phyloP scores from a whole-genome alignment of 2,888 invertebrate species.

The Balanococcus diminutus region DNA sequence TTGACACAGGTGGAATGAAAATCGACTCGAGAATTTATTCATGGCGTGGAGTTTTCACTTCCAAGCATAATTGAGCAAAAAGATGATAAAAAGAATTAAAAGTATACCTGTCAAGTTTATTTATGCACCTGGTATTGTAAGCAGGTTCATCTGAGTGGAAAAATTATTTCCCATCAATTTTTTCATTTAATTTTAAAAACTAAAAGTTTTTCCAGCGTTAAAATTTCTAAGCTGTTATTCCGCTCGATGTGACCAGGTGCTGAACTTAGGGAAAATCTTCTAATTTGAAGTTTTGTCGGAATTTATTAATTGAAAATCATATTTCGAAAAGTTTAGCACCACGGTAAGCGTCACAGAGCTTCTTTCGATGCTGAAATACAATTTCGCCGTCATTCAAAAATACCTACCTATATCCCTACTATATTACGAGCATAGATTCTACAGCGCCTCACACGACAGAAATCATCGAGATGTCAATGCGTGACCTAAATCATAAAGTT shows the following conservation, averaged over 20 bases:
- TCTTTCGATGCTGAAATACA: not conserved
- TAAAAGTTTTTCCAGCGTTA: not conserved
- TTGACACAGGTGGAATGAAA: not conserved
- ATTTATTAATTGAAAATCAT: slow-evolving; percentile 31
- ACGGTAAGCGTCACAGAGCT: not conserved
- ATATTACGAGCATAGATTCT: not conserved
- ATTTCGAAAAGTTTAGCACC: not conserved
- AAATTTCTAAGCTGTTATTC: not conserved
- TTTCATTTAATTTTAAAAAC: slow-evolving; percentile 5
- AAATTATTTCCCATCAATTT: slow-evolving; percentile 31
- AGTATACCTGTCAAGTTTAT: not conserved
- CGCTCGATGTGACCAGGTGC: not conserved
- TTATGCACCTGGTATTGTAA: slow-evolving; percentile 15
- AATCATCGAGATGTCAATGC: not conserved
- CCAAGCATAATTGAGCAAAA: not conserved
- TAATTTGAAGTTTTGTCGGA: not conserved
- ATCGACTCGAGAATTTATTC: not conserved
- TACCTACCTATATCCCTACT: not conserved
- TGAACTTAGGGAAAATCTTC: not conserved
- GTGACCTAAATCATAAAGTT: not conserved
- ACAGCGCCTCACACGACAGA: not conserved
- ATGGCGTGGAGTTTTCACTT: not conserved
- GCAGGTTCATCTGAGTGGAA: not conserved
- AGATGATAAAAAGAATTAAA: slow-evolving; percentile 13
- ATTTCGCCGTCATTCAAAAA: not conserved